Conservation (phyloP, 2,888 invertebrate genomes). For the Sesia bembeciformis region DNA sequence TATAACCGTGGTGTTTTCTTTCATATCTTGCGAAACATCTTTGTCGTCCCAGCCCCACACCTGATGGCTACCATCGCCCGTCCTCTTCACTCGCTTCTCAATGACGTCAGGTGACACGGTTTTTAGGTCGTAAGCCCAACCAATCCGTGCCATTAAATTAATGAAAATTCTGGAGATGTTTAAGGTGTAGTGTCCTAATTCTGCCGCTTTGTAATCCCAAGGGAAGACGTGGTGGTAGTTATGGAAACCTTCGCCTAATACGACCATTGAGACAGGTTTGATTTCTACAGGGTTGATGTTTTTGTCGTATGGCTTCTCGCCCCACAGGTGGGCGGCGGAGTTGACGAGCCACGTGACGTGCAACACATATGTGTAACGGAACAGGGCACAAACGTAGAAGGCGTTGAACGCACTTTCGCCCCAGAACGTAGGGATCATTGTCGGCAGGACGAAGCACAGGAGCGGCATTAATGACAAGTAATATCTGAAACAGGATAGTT, state of each 20-base stretch:
- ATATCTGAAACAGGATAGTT: conserved; percentile 63
- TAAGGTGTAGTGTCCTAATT: conserved; percentile 79
- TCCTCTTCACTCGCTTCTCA: conserved; percentile 80
- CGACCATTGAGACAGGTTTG: conserved; percentile 76
- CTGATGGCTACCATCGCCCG: conserved; percentile 82
- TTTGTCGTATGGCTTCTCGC: conserved; percentile 82
- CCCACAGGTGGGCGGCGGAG: conserved; percentile 88
- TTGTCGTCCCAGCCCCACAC: conserved; percentile 85
- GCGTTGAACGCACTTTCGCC: conserved; percentile 79
- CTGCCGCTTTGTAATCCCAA: conserved; percentile 89
- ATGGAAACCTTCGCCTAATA: conserved; percentile 88
- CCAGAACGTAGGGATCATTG: conserved; percentile 84
- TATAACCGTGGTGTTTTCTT: conserved; percentile 22
- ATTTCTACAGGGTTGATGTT: conserved; percentile 83
- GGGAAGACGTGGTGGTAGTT: conserved; percentile 91
- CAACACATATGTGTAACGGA: conserved; percentile 84
- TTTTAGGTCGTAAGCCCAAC: conserved; percentile 91
- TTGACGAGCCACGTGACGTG: conserved; percentile 94
- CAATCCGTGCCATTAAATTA: conserved; percentile 85
- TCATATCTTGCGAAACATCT: conserved; percentile 40
- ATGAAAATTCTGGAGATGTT: conserved; percentile 86
- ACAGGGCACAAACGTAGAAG: conserved; percentile 79
- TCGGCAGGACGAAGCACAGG: conserved; percentile 84
- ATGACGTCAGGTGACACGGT: conserved; percentile 82
- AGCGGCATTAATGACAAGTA: conserved; percentile 83